Evolutionary conservation across 2,888 invertebrate species (phyloP).

Genomic region (Xestobium rufovillosum): DNA sequence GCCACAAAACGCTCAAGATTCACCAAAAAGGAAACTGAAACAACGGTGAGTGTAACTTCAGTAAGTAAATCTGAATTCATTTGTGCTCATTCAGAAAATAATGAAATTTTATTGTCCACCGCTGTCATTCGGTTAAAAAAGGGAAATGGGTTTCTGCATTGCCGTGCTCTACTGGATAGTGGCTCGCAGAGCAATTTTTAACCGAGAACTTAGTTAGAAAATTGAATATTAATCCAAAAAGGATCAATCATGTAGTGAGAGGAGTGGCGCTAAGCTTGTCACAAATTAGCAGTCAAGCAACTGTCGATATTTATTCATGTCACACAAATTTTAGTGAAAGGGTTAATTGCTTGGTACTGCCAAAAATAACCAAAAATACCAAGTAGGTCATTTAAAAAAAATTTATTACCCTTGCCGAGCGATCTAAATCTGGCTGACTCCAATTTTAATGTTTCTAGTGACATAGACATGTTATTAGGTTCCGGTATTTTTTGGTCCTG

Average conservation of each 20-base stretch:
- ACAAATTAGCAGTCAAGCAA: conserved; percentile 7
- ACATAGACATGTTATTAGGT: conserved; percentile 13
- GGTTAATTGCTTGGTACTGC: conserved; percentile 8
- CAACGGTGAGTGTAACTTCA: too few species aligned
- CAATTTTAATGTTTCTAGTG: conserved; percentile 11
- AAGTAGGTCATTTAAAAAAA: conserved; percentile 8
- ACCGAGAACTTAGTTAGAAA: conserved; percentile 6
- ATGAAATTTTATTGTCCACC: too few species aligned
- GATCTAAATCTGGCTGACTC: conserved; percentile 14
- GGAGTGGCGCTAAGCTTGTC: conserved; percentile 15
- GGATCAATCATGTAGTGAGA: conserved; percentile 11
- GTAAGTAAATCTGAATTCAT: too few species aligned
- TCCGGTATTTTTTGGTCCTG: conserved; percentile 11
- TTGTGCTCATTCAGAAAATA: too few species aligned
- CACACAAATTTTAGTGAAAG: conserved; percentile 8
- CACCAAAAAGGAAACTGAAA: too few species aligned
- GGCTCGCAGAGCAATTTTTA: conserved; percentile 8
- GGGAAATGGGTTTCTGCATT: too few species aligned
- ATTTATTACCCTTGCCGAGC: conserved; percentile 11
- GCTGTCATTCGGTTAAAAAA: too few species aligned
- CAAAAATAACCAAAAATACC: conserved; percentile 4
- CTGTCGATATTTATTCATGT: conserved; percentile 4
- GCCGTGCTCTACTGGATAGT: conserved; percentile 7
- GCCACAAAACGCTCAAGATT: too few species aligned
- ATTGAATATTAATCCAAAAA: conserved; percentile 7